Conservation (phyloP, 2,888 invertebrate species). For the Palloptera scutellata region DNA sequence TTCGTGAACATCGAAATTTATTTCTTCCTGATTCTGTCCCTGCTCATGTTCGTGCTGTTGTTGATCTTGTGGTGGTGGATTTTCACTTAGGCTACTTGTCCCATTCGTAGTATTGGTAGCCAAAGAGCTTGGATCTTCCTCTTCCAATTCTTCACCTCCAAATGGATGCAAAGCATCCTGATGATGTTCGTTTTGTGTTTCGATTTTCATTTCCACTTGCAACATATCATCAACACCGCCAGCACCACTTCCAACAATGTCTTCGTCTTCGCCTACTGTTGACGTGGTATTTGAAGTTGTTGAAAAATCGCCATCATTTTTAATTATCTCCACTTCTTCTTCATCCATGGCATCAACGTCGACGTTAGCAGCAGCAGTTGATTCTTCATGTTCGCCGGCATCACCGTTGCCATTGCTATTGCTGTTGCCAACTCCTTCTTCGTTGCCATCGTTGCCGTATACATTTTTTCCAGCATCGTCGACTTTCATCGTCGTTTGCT, state of each 20-base stretch:
- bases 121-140: conserved; percentile 56
- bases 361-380: conserved; percentile 8
- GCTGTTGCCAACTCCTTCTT: conserved; percentile 36
- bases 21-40: not conserved
- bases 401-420: conserved; percentile 30
- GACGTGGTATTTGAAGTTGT: conserved; percentile 53
- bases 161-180: conserved; percentile 15
- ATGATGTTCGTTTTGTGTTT: conserved; percentile 20
- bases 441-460: conserved; percentile 36
- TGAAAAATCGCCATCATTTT: conserved; percentile 55
- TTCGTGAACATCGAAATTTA: conserved; percentile 17
- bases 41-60: too few relatives aligned
- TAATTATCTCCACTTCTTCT: conserved; percentile 52
- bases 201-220: conserved; percentile 40
- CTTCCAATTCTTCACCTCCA: conserved; percentile 40
- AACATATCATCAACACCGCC: conserved; percentile 21
- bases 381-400: conserved; percentile 26
- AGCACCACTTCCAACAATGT: conserved; percentile 13
- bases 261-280: conserved; percentile 39
- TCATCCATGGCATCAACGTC: conserved; percentile 41
- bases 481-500: conserved; percentile 41
- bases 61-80: conserved; percentile 35
- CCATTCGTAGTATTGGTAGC: conserved; percentile 55
- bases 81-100: conserved; percentile 56
- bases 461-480: conserved; percentile 42